phyloP scores from a whole-genome alignment of 2,888 invertebrate genomes.

The Aphidoletes aphidimyza region DNA sequence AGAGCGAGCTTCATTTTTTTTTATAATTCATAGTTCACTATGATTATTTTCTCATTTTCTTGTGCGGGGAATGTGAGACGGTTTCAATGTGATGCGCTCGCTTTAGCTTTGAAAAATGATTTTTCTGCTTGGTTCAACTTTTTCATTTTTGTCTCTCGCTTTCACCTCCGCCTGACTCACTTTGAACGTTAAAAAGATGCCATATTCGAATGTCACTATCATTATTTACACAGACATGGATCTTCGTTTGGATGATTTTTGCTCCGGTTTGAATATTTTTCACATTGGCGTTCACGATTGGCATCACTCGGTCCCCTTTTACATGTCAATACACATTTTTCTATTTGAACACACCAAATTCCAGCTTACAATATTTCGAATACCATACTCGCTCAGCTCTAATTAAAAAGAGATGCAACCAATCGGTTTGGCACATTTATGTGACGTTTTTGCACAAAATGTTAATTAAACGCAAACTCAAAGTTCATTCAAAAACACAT shows the following conservation, averaged over 20 bases:
- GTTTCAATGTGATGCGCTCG: neutral
- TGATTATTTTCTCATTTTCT: slow-evolving; percentile 40
- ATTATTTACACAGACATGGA: slow-evolving; percentile 32
- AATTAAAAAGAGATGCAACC: neutral
- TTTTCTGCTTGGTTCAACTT: neutral
- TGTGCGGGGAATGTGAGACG: neutral
- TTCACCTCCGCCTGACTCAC: neutral
- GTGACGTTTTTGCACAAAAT: slow-evolving; percentile 30
- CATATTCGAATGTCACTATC: slow-evolving; percentile 33
- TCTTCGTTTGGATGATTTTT: neutral
- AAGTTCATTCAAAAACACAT: slow-evolving; percentile 53
- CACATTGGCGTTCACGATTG: no score
- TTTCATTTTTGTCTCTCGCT: neutral
- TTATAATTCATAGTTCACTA: slow-evolving; percentile 43
- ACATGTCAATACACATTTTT: no score
- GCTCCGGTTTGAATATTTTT: neutral
- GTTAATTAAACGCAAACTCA: slow-evolving; percentile 44
- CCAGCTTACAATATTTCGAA: no score
- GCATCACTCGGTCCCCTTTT: no score
- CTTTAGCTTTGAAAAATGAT: slow-evolving; percentile 4
- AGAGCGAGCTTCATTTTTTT: slow-evolving; percentile 17
- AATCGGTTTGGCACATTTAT: neutral
- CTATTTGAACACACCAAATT: no score
- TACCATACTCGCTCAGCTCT: neutral
- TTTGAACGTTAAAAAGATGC: neutral